Base-by-base conservation (phyloP, 1,140 invertebrate genomes). In the Cyclargus thomasi region DNA sequence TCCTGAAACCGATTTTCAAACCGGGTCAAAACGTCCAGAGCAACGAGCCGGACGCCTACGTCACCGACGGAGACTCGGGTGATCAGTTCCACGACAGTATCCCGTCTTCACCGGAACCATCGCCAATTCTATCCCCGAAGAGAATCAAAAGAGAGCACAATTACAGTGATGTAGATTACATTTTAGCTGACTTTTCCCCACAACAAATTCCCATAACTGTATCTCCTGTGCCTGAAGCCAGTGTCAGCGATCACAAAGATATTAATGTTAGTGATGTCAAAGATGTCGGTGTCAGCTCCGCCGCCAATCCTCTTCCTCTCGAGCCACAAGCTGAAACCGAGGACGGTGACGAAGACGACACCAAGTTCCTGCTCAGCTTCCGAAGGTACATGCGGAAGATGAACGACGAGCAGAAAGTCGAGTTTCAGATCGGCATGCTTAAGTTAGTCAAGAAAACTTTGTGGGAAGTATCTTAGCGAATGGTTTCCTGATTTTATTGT, bases 281-380 rank as follows among this genome's bases (percentile, higher is more conserved):
- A 29, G 29, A 29, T 29, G 29, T 29, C 0, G 8, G 29, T 29
- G 29, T 29, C 39, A 47, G 39, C 3, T 16, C 8, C 39, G 14
- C 29, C 29, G 29, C 11, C 39, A 47, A 47, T 3, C 39, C 39
- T 47, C 39, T 47, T 8, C 23, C 1, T 6, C 23, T 23, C 2
- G 39, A 47, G 14, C 39, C 39, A 14, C 39, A 11, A 47, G 39
- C 39, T 11, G 39, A 47, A 47, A 11, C 39, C 39, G 0, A 47
- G 14, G 39, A 11, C 14, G 14, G 14, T 4, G 23, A 39, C 3
- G 63, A 64, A 14, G 63, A 64, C 11, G 63, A 64, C n/a, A 39
- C 63, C 14, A 64, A 64, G 18, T 64, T 64, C 35, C 36, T 64
- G 14, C 63, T 64, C 4, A 64, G 63, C 18, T 64, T 64, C 36